These are phyloP conservation scores for honey bee (Apis mellifera) DNA, from an alignment of 1,140 invertebrate genomes.

Conservation along the genomic window Amel_HAv3.1 CM009936.2:17691501-17692000, in stretches of 20 bases:
- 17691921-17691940: constrained; percentile 15
- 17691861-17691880: not conserved
- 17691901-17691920: not conserved
- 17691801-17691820: not conserved
- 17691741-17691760: not conserved
- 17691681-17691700: too few relatives aligned
- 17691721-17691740: too few relatives aligned
- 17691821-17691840: not conserved
- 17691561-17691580: not conserved
- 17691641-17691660: too few relatives aligned
- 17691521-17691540: not conserved
- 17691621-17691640: too few relatives aligned
- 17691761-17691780: not conserved
- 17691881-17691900: constrained; percentile 5
- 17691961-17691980: constrained; percentile 59
- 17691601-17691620: too few relatives aligned
- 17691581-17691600: not conserved
- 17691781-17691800: not conserved
- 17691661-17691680: too few relatives aligned
- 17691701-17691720: too few relatives aligned
- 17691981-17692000: constrained; percentile 56
- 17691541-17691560: not conserved
- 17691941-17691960: constrained; percentile 55
- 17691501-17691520: not conserved
- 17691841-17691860: not conserved